Conservation (phyloP, 1,140 invertebrate species). For the Cydia strobilella region DNA sequence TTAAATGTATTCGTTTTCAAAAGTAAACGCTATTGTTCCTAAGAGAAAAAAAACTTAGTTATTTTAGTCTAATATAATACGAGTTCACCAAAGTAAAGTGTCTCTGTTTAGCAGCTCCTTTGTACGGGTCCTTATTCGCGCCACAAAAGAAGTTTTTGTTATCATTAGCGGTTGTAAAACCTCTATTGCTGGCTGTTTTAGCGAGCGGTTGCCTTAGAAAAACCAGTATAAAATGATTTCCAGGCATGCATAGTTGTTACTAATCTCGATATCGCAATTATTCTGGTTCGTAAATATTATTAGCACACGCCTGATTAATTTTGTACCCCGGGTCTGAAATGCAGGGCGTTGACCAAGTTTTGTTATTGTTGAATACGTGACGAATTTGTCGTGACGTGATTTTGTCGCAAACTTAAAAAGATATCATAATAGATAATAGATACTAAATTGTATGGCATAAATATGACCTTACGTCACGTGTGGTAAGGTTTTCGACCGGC, state of each 20-base stretch:
- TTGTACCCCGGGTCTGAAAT: background rate
- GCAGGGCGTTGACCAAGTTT: constrained; percentile 5
- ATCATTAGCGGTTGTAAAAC: constrained; percentile 12
- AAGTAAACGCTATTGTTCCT: background rate
- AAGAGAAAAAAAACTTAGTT: background rate
- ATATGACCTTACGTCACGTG: too few species aligned
- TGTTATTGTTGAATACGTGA: background rate
- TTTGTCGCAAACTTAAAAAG: background rate
- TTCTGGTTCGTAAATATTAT: too few species aligned
- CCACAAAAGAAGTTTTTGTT: constrained; percentile 14
- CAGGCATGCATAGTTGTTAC: background rate
- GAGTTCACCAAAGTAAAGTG: background rate
- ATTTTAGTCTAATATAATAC: background rate
- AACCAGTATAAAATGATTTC: background rate
- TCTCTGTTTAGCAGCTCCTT: background rate
- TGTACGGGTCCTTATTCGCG: background rate
- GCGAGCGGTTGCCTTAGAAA: background rate
- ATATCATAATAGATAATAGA: background rate
- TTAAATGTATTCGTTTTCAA: background rate
- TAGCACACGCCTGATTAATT: too few species aligned
- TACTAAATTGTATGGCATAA: too few species aligned
- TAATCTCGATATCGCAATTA: background rate
- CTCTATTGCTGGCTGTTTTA: background rate
- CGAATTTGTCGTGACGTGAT: background rate
- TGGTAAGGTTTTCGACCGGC: too few species aligned